A percentile compares a stretch with the other conserved stretches of the same genome.
These are phyloP conservation scores for Chalcosyrphus nemorum DNA, from an alignment of 2,888 invertebrate species.

Conservation along the genomic window DNA sequence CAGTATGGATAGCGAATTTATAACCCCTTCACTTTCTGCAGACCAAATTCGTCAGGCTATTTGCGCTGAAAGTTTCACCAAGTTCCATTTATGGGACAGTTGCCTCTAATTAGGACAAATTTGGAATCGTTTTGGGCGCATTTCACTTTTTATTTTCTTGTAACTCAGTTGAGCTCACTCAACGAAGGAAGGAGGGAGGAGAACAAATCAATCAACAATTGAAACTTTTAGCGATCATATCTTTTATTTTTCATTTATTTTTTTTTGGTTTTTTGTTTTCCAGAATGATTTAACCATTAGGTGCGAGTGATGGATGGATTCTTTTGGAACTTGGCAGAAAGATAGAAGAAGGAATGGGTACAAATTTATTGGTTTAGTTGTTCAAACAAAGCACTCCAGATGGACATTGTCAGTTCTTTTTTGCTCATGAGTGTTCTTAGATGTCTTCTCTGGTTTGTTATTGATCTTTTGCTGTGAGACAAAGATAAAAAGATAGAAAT, in stretches of 20 bases:
- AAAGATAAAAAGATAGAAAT: slow-evolving; percentile 1
- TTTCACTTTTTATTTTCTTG: slow-evolving; percentile 32
- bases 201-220: neutral
- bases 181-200: neutral
- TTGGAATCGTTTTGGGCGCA: neutral
- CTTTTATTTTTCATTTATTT: neutral
- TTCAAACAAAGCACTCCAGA: neutral
- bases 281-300: neutral
- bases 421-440: slow-evolving; percentile 8
- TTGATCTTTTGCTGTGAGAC: neutral
- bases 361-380: slow-evolving; percentile 11
- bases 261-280: too few species aligned
- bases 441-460: neutral
- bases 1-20: neutral
- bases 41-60: neutral
- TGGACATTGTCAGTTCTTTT: neutral
- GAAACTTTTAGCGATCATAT: neutral
- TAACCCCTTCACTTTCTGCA: neutral
- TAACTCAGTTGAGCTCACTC: neutral
- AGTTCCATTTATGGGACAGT: neutral
- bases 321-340: slow-evolving; percentile 2
- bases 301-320: neutral
- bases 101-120: neutral
- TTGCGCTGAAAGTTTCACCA: neutral
- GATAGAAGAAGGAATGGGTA: neutral